Conservation (phyloP, 2,113 vertebrate genomes). For the Cyprinodon tularosa region DNA sequence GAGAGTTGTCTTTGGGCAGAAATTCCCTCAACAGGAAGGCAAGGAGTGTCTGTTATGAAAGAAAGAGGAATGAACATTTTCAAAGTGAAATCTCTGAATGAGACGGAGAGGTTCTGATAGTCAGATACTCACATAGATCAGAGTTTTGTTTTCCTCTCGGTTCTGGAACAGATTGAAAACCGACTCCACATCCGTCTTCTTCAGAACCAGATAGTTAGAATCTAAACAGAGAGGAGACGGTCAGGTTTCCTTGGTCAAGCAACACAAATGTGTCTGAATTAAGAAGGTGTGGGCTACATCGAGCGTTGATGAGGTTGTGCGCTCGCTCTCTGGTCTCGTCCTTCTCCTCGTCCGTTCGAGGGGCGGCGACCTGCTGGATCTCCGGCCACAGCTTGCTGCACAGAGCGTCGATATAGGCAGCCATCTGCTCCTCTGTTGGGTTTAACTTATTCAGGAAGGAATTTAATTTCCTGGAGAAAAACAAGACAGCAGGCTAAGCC, state of each 20-base stretch:
- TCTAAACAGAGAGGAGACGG: slow-evolving; percentile 49
- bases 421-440: slow-evolving; percentile 72
- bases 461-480: slow-evolving; percentile 74
- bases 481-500: not conserved
- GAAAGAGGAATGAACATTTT: slow-evolving; percentile 4
- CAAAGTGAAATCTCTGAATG: not conserved
- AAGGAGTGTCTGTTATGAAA: slow-evolving; percentile 71
- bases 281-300: slow-evolving; percentile 53
- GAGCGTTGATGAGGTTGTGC: slow-evolving; percentile 68
- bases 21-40: slow-evolving; percentile 70
- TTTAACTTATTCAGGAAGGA: slow-evolving; percentile 73
- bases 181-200: slow-evolving; percentile 72
- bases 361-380: not conserved
- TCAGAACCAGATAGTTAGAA: slow-evolving; percentile 70
- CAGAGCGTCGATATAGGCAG: slow-evolving; percentile 66
- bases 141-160: slow-evolving; percentile 75
- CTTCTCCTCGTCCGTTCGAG: slow-evolving; percentile 67
- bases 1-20: slow-evolving; percentile 63
- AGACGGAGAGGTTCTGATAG: not conserved
- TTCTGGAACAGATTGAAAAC: slow-evolving; percentile 80
- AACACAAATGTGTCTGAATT: not conserved
- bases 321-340: slow-evolving; percentile 68
- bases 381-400: slow-evolving; percentile 72
- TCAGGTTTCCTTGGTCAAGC: not conserved
- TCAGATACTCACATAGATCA: slow-evolving; percentile 77